Conservation (phyloP, 2,888 invertebrate species). For the Drosophila flavopinicola region DNA sequence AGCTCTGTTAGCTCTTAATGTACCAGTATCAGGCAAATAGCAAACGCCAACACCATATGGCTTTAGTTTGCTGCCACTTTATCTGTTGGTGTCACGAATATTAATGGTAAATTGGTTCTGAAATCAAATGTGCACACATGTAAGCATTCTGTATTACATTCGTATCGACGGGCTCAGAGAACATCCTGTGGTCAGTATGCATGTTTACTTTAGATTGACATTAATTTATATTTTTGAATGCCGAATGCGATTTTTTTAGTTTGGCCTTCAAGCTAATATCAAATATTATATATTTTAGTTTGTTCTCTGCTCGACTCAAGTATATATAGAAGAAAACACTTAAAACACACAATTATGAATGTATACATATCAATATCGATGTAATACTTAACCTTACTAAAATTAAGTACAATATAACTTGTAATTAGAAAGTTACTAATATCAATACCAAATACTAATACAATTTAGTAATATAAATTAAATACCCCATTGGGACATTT, state of each 20-base stretch:
- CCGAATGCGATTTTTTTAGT: conserved; percentile 3
- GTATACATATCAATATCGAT: too few relatives aligned
- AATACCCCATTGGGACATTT: too few relatives aligned
- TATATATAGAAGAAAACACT: too few relatives aligned
- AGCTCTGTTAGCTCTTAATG: conserved; percentile 6
- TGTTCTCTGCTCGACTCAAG: background rate
- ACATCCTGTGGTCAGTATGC: conserved; percentile 4
- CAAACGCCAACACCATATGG: conserved; percentile 15
- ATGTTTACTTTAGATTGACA: conserved; percentile 12
- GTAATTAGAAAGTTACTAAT: too few relatives aligned
- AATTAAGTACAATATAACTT: too few relatives aligned
- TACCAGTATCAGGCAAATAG: conserved; percentile 9
- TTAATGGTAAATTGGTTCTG: conserved; percentile 53
- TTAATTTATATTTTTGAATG: conserved; percentile 11
- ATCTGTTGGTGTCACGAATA: conserved; percentile 54
- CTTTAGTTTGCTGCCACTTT: conserved; percentile 18
- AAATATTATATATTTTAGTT: background rate
- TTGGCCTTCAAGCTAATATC: background rate
- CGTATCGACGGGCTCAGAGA: background rate
- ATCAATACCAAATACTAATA: too few relatives aligned
- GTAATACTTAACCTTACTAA: too few relatives aligned
- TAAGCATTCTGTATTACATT: conserved; percentile 20
- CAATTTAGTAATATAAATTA: too few relatives aligned
- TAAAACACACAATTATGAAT: too few relatives aligned
- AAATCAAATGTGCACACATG: conserved; percentile 50